Evolutionary conservation across 2,888 invertebrate species (phyloP).

Genomic region (Chrysolina americana): DNA sequence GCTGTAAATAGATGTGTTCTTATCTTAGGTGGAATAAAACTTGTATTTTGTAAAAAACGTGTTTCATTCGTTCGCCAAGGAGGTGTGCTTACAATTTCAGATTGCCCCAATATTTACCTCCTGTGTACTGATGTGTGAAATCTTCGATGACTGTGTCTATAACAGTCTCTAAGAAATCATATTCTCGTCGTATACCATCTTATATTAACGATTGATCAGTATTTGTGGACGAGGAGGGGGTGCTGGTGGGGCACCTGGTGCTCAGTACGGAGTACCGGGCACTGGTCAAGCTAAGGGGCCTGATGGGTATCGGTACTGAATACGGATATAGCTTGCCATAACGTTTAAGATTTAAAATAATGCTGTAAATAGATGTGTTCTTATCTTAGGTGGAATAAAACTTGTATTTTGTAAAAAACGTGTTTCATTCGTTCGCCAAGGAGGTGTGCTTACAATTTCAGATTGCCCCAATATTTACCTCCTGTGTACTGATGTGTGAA

Average conservation of each 20-base stretch:
- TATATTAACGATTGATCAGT: no score
- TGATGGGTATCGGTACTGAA: constrained; percentile 57
- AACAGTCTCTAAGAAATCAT: no score
- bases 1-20: constrained; percentile 46
- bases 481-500: no score
- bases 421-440: not conserved
- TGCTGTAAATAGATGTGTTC: constrained; percentile 45
- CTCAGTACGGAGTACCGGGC: constrained; percentile 52
- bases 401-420: not conserved
- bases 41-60: not conserved
- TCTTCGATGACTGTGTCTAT: no score
- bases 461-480: no score
- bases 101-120: no score
- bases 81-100: not conserved
- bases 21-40: constrained; percentile 44
- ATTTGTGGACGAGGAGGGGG: constrained; percentile 32
- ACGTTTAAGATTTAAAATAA: constrained; percentile 40
- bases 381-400: constrained; percentile 45
- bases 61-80: not conserved
- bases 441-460: not conserved
- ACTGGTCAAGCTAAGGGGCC: constrained; percentile 45
- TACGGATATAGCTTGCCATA: constrained; percentile 44
- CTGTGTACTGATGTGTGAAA: no score
- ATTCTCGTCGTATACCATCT: no score
- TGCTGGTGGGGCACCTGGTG: constrained; percentile 23